Percentiles rank a stretch among this genome's conserved stretches.
Conservation (phyloP, 2,888 invertebrate genomes). For the Myopa tessellatipennis region DNA sequence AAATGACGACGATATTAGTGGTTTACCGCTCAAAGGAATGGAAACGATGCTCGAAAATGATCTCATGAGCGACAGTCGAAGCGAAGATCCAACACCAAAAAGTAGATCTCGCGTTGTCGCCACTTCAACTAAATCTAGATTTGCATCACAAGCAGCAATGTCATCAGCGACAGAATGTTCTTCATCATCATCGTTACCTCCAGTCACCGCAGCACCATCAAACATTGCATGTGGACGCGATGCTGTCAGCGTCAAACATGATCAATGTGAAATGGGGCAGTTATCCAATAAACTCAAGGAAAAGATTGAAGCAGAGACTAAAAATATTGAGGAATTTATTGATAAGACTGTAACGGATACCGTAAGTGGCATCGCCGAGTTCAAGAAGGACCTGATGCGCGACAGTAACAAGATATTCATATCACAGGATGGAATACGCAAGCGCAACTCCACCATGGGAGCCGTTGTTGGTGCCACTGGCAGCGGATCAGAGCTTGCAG, state of each 20-base stretch:
- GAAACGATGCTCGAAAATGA: background rate
- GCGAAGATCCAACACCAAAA: background rate
- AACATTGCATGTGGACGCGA: constrained; percentile 57
- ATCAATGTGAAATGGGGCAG: constrained; percentile 68
- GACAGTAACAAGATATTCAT: constrained; percentile 53
- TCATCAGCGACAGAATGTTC: background rate
- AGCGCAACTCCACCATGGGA: constrained; percentile 56
- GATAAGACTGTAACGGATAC: constrained; percentile 68
- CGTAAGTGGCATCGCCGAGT: constrained; percentile 67
- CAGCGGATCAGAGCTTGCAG: constrained; percentile 42
- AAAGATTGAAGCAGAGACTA: constrained; percentile 67
- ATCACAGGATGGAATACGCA: constrained; percentile 60
- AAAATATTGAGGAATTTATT: constrained; percentile 68
- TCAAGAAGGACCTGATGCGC: constrained; percentile 68
- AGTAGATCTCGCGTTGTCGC: background rate
- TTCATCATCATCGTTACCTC: constrained; percentile 2
- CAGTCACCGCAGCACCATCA: constrained; percentile 34
- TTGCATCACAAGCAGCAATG: background rate
- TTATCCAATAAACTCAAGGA: constrained; percentile 66
- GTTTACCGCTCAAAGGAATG: background rate
- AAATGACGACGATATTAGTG: background rate
- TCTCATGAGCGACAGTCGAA: background rate
- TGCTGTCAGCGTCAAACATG: constrained; percentile 64
- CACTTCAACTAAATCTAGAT: background rate
- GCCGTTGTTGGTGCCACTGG: constrained; percentile 44